Percentiles rank a stretch among this genome's conserved stretches.
Evolutionary conservation across 2,888 invertebrate genomes (phyloP).

Genomic region (Exephanes ischioxanthus): DNA sequence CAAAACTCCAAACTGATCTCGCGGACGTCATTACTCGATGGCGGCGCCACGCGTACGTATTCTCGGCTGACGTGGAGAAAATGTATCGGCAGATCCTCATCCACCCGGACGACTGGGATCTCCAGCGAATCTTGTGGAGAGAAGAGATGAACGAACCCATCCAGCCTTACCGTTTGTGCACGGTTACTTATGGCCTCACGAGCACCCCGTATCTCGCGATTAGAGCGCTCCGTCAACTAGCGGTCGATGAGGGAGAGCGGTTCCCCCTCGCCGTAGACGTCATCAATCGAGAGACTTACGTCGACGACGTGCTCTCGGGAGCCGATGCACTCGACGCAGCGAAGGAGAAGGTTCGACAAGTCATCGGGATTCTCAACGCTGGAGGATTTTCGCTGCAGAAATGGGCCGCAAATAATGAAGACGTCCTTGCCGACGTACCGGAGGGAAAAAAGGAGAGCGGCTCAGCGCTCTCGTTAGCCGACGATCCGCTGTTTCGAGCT

Average conservation of each 20-base stretch:
- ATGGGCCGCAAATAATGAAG: conserved; percentile 29
- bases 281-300: neutral
- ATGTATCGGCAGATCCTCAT: conserved; percentile 79
- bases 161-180: conserved; percentile 9
- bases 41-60: conserved; percentile 72
- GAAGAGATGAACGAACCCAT: conserved; percentile 30
- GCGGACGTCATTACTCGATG: conserved; percentile 75
- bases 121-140: conserved; percentile 80
- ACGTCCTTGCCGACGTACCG: neutral
- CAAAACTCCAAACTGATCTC: conserved; percentile 78
- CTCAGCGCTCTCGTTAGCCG: neutral
- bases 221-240: too few species aligned
- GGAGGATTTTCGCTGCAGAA: conserved; percentile 49
- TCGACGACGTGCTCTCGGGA: conserved; percentile 4
- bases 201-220: too few species aligned
- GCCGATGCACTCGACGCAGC: neutral
- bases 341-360: neutral
- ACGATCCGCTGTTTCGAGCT: neutral
- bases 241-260: conserved; percentile 18
- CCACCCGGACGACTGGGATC: conserved; percentile 68
- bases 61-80: conserved; percentile 81
- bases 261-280: conserved; percentile 37
- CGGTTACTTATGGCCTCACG: too few species aligned
- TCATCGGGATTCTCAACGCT: neutral
- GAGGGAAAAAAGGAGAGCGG: neutral